Evolutionary conservation across 1,140 invertebrate genomes (phyloP), one percentile per base, ranked within the genome.

Genomic region (Apis cerana): DNA sequence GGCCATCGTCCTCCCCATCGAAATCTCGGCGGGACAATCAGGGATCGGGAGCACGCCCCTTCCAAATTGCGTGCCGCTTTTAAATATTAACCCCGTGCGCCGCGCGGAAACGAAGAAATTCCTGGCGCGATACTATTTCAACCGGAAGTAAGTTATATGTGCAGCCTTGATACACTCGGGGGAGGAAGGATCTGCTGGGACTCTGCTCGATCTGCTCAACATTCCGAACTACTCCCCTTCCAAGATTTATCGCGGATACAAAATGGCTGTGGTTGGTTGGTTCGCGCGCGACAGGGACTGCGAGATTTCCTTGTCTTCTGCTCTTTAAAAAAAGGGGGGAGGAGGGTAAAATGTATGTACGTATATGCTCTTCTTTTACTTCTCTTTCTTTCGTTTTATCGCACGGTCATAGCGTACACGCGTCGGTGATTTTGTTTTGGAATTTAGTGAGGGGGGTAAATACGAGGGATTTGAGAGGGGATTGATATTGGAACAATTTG

Each of bases 21-120:
- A 85, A 88, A 88, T 88, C 86, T 88, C 87, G 50, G 72, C 75
- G 82, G 86, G 80, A 88, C 87, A 88, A 88, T 88, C 87, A 88
- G 78, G 78, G 65, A 88, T 67, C 80, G 59, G 59, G 62, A 77
- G 85, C 88, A 89, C 80, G 86, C 78, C 85, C 79, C 75, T 70
- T 69, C 71, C 59, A 89, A 88, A 89, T 89, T 89, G 86, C 75
- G 77, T 79, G 52, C 70, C 85, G 81, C 80, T 89, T 89, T 89
- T 89, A 89, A 89, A 89, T 89, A 87, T 88, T 89, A 88, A 86
- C 69, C 75, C 68, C 50, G 52, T 61, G 59, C 8, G 12, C 27
- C 52, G 0, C 1, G 7, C 1, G 17, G 11, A 19, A 19, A 13
- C 19, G 33, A 12, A 43, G 69, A 15, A 48, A 27, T 56, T 59